Base-by-base conservation (phyloP, 2,113 vertebrate genomes). In the Neodon shergylaensis region DNA sequence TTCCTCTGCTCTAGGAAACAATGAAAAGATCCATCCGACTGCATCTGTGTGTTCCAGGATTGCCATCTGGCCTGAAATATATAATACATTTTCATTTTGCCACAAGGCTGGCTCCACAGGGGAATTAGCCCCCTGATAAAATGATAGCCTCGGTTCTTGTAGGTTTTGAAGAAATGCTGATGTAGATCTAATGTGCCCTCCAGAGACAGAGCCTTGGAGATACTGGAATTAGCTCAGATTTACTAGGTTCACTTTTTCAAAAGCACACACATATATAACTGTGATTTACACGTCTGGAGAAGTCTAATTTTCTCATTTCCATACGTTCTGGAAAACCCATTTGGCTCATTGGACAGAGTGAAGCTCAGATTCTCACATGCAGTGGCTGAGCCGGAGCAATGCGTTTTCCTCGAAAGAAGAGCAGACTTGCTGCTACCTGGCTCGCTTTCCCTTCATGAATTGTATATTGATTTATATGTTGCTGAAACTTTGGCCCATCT, bases 381-480 rank as follows among this genome's bases (percentile, higher is more conserved):
- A 11, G 8, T 1, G 13, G 54, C 79, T 7, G 17, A 39, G 82
- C 2, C 0, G 44, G 44, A 96, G 52, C 12, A 14, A 36, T 58
- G 11, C 19, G 42, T 90, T 94, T 90, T 74, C 90, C 81, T 84
- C 31, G 88, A 96, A 87, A 82, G 86, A 95, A 96, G 84, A 94
- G 73, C 54, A 93, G 63, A 79, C 63, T 22, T 16, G 93, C 88
- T 16, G 94, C 88, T 58, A 96, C 54, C 79, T 44, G 65, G 49
- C 58, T 95, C 21, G 28, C 93, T 95, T 92, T 97, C 97, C 96
- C 97, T 96, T 97, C 77, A 84, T 91, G 86, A 97, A 94, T 92
- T 83, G 8, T 91, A 70, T 96, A 97, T 97, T 98, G 97, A 98
- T 97, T 98, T 95, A 70, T 54, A 97, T 97, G 97, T 92, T 76